Evolutionary conservation across 2,113 vertebrate species (phyloP).

Genomic region (Epinephelus fuscoguttatus): DNA sequence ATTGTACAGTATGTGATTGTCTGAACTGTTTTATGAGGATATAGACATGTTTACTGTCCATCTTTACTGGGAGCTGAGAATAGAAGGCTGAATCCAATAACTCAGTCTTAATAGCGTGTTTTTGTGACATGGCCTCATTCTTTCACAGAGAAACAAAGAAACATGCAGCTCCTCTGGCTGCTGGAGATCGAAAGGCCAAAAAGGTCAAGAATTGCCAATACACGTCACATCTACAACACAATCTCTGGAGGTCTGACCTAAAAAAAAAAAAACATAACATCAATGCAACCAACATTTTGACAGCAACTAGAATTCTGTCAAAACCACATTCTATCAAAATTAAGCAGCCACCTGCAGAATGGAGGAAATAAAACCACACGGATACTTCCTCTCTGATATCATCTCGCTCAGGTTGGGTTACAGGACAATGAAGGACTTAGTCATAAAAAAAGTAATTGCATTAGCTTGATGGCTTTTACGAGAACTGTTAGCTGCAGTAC

Average conservation of each 20-base stretch:
- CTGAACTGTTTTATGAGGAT: too few species aligned
- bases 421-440: slow-evolving; percentile 12
- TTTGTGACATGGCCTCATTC: too few species aligned
- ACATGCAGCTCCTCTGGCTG: too few species aligned
- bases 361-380: slow-evolving; percentile 11
- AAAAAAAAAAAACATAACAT: neutral
- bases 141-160: too few species aligned
- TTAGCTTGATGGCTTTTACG: slow-evolving; percentile 34
- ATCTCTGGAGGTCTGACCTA: neutral
- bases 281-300: neutral
- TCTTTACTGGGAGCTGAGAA: too few species aligned
- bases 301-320: neutral
- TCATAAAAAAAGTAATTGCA: slow-evolving; percentile 31
- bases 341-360: neutral
- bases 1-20: too few species aligned
- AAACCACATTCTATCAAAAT: neutral
- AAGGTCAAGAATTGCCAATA: too few species aligned
- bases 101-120: too few species aligned
- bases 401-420: neutral
- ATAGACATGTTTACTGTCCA: too few species aligned
- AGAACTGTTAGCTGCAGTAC: neutral
- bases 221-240: neutral
- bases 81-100: too few species aligned
- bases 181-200: too few species aligned
- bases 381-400: neutral